Percentiles rank a stretch among this genome's conserved stretches.
Evolutionary conservation across 1,140 invertebrate genomes (phyloP).

Genomic region (Drosophila bocqueti): DNA sequence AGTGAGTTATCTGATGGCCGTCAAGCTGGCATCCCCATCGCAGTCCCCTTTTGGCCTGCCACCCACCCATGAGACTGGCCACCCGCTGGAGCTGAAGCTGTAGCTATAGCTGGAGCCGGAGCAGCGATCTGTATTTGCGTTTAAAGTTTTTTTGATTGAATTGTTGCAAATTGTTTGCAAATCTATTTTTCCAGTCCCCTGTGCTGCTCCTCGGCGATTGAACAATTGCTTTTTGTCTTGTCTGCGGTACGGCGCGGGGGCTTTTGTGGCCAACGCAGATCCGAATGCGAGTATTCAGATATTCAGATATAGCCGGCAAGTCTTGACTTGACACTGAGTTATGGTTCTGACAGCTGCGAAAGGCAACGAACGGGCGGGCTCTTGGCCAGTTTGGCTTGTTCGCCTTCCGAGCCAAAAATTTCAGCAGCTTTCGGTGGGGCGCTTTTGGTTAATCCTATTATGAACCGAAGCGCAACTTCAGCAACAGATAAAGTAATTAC

Average conservation of each 20-base stretch:
- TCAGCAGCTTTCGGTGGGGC: constrained; percentile 34
- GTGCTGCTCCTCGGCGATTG: constrained; percentile 39
- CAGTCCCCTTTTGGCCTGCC: constrained; percentile 22
- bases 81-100: constrained; percentile 38
- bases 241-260: constrained; percentile 61
- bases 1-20: constrained; percentile 82
- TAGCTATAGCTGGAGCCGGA: constrained; percentile 25
- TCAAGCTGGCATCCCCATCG: constrained; percentile 43
- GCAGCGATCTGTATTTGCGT: constrained; percentile 73
- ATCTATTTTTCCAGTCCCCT: constrained; percentile 69
- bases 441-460: constrained; percentile 77
- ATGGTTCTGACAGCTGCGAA: constrained; percentile 83
- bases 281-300: constrained; percentile 34
- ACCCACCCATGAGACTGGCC: constrained; percentile 20
- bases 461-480: constrained; percentile 75
- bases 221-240: constrained; percentile 83
- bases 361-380: constrained; percentile 39
- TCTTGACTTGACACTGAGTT: constrained; percentile 80
- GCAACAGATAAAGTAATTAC: constrained; percentile 84
- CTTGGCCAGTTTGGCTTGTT: constrained; percentile 30
- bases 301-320: constrained; percentile 55
- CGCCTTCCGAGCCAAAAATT: constrained; percentile 13
- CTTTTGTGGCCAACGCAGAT: constrained; percentile 72
- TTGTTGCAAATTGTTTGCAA: constrained; percentile 84
- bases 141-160: constrained; percentile 84